Base-by-base conservation (phyloP, 2,888 invertebrate genomes). In the Macroteleia sp. region DNA sequence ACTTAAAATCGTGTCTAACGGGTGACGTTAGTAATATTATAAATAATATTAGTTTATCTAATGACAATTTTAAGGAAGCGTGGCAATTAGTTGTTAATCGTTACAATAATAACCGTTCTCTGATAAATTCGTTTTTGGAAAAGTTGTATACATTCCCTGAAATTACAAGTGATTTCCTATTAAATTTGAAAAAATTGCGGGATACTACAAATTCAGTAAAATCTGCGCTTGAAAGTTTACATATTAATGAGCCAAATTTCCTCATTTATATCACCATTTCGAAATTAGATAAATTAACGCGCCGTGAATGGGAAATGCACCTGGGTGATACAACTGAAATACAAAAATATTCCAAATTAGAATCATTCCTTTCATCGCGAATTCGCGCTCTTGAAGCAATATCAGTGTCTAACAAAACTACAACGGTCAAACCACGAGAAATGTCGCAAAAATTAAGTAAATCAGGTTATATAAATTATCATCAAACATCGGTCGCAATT, bases 271-370 rank as follows among this genome's bases (percentile, higher is more conserved):
- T 14, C 19, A 48, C 22, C 5, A 9, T 48, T 28, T 28, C 48
- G 9, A 48, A 48, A 48, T 16, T 28, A 8, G 48, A 48, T n/a
- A 48, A 48, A 22, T 20, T 20, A 10, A 28, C 48, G 2, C 48
- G 48, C 5, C 48, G 48, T 4, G 48, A 48, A 28, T 48, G 48
- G 48, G 48, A 48, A 48, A 48, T 48, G 48, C 2, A 3, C 1
- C 5, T 48, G 9, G 16, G 28, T 20, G 20, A 48, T 12, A 25
- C 25, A 14, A 30, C 48, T 14, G 48, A 25, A 16, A 28, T 48
- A 2, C 30, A 25, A 28, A 14, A 28, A 28, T 48, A 48, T 28
- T 25, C 48, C 1, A n/a, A 1, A 28, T 16, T 50, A 19, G 50
- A 50, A 32, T 19, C 17, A 1, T 50, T 50, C 8, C 5, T 50